A percentile compares a stretch with the other conserved stretches of the same genome.
Conservation (phyloP, 2,797 vertebrate genomes). For the Epinephelus malabaricus region DNA sequence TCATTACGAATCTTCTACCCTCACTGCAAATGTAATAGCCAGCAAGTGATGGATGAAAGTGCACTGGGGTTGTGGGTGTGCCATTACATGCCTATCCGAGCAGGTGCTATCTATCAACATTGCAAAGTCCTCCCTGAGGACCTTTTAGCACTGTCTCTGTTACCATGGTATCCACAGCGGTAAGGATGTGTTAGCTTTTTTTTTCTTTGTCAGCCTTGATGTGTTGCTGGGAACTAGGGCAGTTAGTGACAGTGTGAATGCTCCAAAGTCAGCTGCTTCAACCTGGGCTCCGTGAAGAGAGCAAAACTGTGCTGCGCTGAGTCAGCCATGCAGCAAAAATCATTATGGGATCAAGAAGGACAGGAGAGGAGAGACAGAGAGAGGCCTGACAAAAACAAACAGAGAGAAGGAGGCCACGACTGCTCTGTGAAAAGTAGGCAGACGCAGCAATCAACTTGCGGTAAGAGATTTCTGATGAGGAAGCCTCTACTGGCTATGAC, state of each 20-base stretch:
- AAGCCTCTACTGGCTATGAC: conserved; percentile 2
- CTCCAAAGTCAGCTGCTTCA: conserved; percentile 39
- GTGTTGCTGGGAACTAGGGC: conserved; percentile 40
- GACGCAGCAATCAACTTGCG: no score
- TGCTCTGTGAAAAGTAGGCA: conserved; percentile 20
- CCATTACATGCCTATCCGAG: conserved; percentile 45
- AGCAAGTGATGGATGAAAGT: conserved; percentile 41
- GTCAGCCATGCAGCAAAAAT: conserved; percentile 50
- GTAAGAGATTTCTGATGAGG: conserved; percentile 15
- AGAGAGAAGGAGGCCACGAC: conserved; percentile 17
- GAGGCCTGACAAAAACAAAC: conserved; percentile 23
- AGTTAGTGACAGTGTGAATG: conserved; percentile 42
- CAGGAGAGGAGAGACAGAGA: conserved; percentile 6
- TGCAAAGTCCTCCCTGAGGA: conserved; percentile 17
- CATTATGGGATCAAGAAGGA: conserved; percentile 35
- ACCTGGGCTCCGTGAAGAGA: conserved; percentile 36
- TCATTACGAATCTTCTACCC: not conserved
- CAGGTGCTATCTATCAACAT: conserved; percentile 51
- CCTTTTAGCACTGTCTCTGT: conserved; percentile 46
- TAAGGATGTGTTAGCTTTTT: not conserved
- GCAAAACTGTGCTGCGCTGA: conserved; percentile 34
- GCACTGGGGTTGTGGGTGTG: conserved; percentile 31
- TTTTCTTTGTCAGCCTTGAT: not conserved
- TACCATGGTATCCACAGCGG: conserved; percentile 53
- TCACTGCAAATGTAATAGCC: not conserved